phyloP scores from a whole-genome alignment of 2,797 vertebrate species.

The Cirrhinus molitorella region DNA sequence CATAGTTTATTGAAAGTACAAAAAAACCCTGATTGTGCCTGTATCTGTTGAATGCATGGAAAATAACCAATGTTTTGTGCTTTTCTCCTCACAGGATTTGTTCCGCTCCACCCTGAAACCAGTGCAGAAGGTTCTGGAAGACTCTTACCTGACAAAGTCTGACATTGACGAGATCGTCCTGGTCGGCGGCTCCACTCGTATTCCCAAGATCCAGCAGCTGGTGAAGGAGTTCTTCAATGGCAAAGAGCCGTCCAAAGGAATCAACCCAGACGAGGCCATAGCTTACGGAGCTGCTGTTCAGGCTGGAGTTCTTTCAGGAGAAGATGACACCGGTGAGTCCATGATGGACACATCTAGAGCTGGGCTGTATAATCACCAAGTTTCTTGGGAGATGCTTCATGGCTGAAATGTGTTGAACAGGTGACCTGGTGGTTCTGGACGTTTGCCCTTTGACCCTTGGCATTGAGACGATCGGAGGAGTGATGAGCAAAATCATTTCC shows the following conservation, averaged over 20 bases:
- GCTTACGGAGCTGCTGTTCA: slow-evolving; percentile 95
- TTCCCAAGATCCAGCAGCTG: slow-evolving; percentile 96
- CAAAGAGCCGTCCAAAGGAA: slow-evolving; percentile 94
- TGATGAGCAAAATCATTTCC: slow-evolving; percentile 97
- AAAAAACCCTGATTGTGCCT: too few relatives aligned
- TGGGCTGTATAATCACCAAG: neutral
- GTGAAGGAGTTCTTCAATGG: slow-evolving; percentile 97
- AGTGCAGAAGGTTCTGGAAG: slow-evolving; percentile 95
- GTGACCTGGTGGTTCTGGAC: slow-evolving; percentile 92
- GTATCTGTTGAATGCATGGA: neutral
- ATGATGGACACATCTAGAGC: neutral
- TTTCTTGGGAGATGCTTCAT: neutral
- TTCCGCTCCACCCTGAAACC: slow-evolving; percentile 98
- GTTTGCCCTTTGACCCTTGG: slow-evolving; percentile 96
- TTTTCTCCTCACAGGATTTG: slow-evolving; percentile 78
- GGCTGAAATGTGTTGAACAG: slow-evolving; percentile 67
- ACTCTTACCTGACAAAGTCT: slow-evolving; percentile 91
- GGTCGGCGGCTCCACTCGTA: slow-evolving; percentile 96
- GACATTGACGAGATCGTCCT: slow-evolving; percentile 97
- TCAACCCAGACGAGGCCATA: slow-evolving; percentile 96
- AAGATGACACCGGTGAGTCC: slow-evolving; percentile 89
- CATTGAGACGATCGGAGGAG: slow-evolving; percentile 95
- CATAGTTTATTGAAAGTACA: too few relatives aligned
- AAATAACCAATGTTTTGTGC: neutral
- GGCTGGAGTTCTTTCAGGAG: slow-evolving; percentile 93